Evolutionary conservation across 1,140 invertebrate species (phyloP).

Genomic region (Pseudobourletiella spinata): DNA sequence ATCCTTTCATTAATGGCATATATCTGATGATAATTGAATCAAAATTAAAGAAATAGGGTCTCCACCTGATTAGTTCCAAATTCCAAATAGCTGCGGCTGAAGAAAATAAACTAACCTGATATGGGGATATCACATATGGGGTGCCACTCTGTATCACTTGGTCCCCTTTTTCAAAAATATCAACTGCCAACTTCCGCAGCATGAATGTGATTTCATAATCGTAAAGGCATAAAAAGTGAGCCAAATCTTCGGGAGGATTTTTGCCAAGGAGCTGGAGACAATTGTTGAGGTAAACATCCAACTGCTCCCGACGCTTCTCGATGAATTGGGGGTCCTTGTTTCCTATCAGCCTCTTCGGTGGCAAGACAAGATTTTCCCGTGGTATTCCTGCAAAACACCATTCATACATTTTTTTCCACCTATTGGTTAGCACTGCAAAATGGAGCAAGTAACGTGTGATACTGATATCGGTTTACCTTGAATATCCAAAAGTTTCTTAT

Average conservation of each 20-base stretch:
- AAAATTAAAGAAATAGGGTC: no score
- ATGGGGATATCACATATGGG: constrained; percentile 55
- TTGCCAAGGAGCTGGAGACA: constrained; percentile 61
- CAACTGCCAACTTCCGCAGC: constrained; percentile 62
- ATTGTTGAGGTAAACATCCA: constrained; percentile 72
- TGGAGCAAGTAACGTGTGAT: no score
- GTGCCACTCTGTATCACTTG: constrained; percentile 49
- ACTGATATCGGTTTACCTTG: no score
- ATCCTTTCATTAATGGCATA: constrained; percentile 78
- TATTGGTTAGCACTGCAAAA: no score
- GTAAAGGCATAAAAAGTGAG: constrained; percentile 69
- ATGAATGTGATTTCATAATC: constrained; percentile 73
- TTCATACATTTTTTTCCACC: no score
- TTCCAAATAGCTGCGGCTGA: no score
- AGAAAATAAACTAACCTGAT: constrained; percentile 52
- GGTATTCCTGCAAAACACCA: constrained; percentile 51
- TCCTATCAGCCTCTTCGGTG: constrained; percentile 80
- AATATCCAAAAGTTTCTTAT: constrained; percentile 67
- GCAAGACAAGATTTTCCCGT: constrained; percentile 63
- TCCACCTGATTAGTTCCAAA: no score
- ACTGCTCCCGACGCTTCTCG: constrained; percentile 63
- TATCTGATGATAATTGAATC: constrained; percentile 53
- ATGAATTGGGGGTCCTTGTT: constrained; percentile 72
- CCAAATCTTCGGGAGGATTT: constrained; percentile 55
- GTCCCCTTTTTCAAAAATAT: constrained; percentile 61